Base-by-base conservation (phyloP, 2,888 invertebrate species). In the Macrophya annulata region DNA sequence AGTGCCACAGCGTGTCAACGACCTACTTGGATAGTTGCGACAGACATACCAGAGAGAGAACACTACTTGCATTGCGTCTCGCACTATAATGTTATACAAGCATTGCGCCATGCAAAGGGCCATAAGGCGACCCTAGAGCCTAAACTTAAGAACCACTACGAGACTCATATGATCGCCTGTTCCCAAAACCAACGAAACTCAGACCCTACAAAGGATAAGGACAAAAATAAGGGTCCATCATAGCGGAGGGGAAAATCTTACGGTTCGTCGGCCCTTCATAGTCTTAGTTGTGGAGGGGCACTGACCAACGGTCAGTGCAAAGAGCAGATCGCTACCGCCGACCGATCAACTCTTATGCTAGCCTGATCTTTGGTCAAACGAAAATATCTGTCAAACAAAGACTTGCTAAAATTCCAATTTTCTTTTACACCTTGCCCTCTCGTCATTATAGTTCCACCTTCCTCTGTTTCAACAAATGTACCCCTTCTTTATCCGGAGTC, bases 351-450 rank as follows among this genome's bases (percentile, higher is more conserved):
- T 62, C 84, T 89, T 82, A 89, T 92, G 89, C 82, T 90, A 72
- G 86, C 92, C 91, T 92, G 91, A 84, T 92, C 87, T 86, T 45
- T 88, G 91, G 91, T 90, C 92, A 91, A 91, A 91, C 89, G 88
- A 88, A 91, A 90, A 90, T 89, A 90, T 90, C 90, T 89, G 89
- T 91, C 90, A 88, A 88, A 88, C 89, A 87, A 86, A 86, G 88
- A 88, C 45, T 76, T 68, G 43, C 25, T 12, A 40, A 85, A 12
- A 85, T 37, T 48, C 68, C 17, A 51, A 84, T 76, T n/a, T 62
- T 31, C n/a, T 68, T 51, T 1, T 21, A 76, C n/a, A 37, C 45
- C 12, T 48, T 21, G 12, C 10, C 21, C 62, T 21, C 21, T 62
- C 21, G 31, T 17, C 2, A 12, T 62, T 3, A 8, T 10, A 10